Conservation (phyloP, 2,113 vertebrate genomes). For the Hippocampus barbouri region DNA sequence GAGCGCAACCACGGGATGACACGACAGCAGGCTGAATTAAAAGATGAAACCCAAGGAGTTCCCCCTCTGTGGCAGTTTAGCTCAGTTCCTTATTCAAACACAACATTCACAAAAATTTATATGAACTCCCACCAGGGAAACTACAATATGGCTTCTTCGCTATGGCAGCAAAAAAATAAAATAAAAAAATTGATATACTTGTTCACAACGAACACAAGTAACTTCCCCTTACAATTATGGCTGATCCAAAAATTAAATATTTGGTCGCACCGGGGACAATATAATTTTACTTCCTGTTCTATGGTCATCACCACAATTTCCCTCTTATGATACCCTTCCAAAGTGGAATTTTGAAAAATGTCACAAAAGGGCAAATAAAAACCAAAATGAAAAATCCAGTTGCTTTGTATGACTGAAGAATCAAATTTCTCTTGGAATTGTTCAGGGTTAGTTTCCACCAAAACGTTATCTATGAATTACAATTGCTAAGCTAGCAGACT, state of each 20-base stretch:
- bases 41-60: slow-evolving; percentile 8
- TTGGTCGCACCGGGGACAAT: neutral
- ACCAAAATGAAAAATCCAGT: neutral
- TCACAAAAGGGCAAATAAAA: neutral
- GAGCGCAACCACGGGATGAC: slow-evolving; percentile 56
- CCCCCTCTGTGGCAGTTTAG: neutral
- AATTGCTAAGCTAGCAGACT: neutral
- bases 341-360: neutral
- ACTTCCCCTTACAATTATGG: neutral
- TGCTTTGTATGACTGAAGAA: neutral
- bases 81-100: slow-evolving; percentile 15
- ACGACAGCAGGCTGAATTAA: slow-evolving; percentile 35
- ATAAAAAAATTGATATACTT: neutral
- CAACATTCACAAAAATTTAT: neutral
- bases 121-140: neutral
- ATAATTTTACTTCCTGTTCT: neutral
- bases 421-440: neutral
- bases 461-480: neutral
- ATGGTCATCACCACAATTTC: neutral
- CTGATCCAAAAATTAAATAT: neutral
- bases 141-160: neutral
- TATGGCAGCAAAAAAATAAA: neutral
- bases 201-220: neutral
- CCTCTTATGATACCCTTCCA: neutral
- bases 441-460: neutral